Evolutionary conservation across 2,797 vertebrate species (phyloP).

Genomic region (Gila robusta): DNA sequence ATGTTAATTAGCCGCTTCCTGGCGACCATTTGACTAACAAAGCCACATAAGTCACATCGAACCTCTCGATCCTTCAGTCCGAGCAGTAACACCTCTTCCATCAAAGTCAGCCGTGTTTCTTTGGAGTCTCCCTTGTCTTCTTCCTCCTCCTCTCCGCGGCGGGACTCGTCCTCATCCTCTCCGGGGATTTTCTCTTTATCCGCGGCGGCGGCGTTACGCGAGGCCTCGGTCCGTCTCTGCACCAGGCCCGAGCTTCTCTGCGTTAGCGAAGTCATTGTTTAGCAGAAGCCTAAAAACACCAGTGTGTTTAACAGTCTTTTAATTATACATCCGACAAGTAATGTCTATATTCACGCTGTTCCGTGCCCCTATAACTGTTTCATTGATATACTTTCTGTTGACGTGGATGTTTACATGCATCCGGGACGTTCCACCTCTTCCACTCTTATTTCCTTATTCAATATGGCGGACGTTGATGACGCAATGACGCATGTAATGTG

Average conservation of each 20-base stretch:
- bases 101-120: slow-evolving; percentile 93
- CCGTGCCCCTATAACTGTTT: neutral
- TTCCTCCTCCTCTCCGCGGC: slow-evolving; percentile 87
- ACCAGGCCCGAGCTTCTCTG: slow-evolving; percentile 95
- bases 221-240: slow-evolving; percentile 94
- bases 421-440: slow-evolving; percentile 49
- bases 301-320: slow-evolving; percentile 40
- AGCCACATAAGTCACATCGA: slow-evolving; percentile 46
- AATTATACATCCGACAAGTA: slow-evolving; percentile 36
- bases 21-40: slow-evolving; percentile 37
- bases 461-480: slow-evolving; percentile 90
- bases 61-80: slow-evolving; percentile 99
- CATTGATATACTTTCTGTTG: slow-evolving; percentile 49
- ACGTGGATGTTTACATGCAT: slow-evolving; percentile 63
- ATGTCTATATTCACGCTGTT: neutral
- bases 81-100: slow-evolving; percentile 96
- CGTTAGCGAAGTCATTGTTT: slow-evolving; percentile 87
- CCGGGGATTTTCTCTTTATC: slow-evolving; percentile 85
- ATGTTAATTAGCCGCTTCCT: neutral
- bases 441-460: slow-evolving; percentile 80
- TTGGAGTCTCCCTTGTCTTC: slow-evolving; percentile 92
- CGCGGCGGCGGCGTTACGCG: slow-evolving; percentile 83
- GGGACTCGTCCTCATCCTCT: slow-evolving; percentile 84
- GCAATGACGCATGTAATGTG: slow-evolving; percentile 65
- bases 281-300: slow-evolving; percentile 52